A percentile compares a stretch with the other conserved stretches of the same genome.
phyloP scores from a whole-genome alignment of 1,140 invertebrate species.

The Drosophila azteca region DNA sequence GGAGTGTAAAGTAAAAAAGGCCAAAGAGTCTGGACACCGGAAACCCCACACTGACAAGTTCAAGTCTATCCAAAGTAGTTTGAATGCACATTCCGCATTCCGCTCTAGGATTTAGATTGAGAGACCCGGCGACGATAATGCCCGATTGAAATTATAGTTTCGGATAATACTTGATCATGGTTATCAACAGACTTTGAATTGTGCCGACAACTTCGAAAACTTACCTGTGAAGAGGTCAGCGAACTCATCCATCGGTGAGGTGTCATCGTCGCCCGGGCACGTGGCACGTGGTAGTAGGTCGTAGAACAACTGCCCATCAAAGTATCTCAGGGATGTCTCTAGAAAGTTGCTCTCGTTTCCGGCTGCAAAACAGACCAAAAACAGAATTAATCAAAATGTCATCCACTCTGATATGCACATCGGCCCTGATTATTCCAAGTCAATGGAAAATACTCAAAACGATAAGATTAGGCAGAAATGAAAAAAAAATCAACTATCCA shows the following conservation, averaged over 20 bases:
- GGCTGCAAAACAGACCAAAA: slow-evolving; percentile 4
- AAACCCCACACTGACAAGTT: slow-evolving; percentile 16
- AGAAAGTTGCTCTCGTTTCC: slow-evolving; percentile 61
- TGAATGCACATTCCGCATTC: not conserved
- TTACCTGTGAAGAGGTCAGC: slow-evolving; percentile 74
- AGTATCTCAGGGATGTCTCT: slow-evolving; percentile 54
- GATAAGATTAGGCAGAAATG: slow-evolving; percentile 39
- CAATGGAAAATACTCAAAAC: slow-evolving; percentile 17
- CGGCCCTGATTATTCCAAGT: slow-evolving; percentile 7
- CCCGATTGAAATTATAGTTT: no score
- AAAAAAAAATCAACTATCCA: not conserved
- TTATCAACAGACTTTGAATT: slow-evolving; percentile 9
- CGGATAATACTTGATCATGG: not conserved
- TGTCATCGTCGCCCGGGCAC: slow-evolving; percentile 62
- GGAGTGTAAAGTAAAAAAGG: slow-evolving; percentile 48
- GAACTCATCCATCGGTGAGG: slow-evolving; percentile 73
- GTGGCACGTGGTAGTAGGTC: slow-evolving; percentile 60
- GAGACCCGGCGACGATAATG: no score
- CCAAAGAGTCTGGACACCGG: slow-evolving; percentile 2
- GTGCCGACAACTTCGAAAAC: slow-evolving; percentile 6
- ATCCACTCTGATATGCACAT: slow-evolving; percentile 14
- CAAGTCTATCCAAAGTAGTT: slow-evolving; percentile 10
- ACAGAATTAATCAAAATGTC: slow-evolving; percentile 23
- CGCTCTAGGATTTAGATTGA: no score
- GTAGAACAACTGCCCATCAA: slow-evolving; percentile 63